Base-by-base conservation (phyloP, 2,797 vertebrate genomes). In the Pelodytes ibericus region DNA sequence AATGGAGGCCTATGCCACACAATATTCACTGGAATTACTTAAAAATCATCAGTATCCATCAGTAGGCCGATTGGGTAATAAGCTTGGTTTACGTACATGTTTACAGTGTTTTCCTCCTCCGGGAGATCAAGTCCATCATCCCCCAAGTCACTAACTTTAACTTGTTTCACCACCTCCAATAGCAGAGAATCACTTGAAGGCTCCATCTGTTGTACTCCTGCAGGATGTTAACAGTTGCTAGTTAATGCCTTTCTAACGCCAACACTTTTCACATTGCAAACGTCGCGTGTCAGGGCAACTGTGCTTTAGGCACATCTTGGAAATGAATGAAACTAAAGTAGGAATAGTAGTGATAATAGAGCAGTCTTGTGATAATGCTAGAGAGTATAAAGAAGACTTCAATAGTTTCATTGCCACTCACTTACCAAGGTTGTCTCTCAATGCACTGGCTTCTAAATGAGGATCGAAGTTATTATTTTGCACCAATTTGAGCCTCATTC, bases 391-490 rank as follows among this genome's bases (percentile, higher is more conserved):
- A n/a, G n/a, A n/a, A n/a, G n/a, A n/a, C n/a, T n/a, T n/a, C n/a
- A n/a, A n/a, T n/a, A n/a, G n/a, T 36, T 18, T 63, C 26, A 79
- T 22, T 53, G 7, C 41, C 51, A 11, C 3, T 3, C 49, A 74
- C 86, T 94, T 82, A 99, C 97, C 97, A 65, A 98, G 88, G 86
- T 99, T 98, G 89, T 99, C 97, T 82, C 97, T 91, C 74, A 98
- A 90, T 58, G 95, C 97, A 51, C 97, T 99, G 84, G 97, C 96
- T 73, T 99, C 96, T 72, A 87, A 83, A 77, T 99, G 95, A 18
- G 86, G 88, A 80, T 90, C 95, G 82, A 92, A 98, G 88, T 89
- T 96, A 86, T 95, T 95, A 85, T 95, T 98, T 24, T 94, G 94
- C 24, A 97, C 92, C 66, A 99, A 85, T 86, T 98, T 99, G 75